These are phyloP conservation scores for Pardalotus punctatus DNA, from an alignment of 2,113 vertebrate species.

Conservation along the genomic window DNA sequence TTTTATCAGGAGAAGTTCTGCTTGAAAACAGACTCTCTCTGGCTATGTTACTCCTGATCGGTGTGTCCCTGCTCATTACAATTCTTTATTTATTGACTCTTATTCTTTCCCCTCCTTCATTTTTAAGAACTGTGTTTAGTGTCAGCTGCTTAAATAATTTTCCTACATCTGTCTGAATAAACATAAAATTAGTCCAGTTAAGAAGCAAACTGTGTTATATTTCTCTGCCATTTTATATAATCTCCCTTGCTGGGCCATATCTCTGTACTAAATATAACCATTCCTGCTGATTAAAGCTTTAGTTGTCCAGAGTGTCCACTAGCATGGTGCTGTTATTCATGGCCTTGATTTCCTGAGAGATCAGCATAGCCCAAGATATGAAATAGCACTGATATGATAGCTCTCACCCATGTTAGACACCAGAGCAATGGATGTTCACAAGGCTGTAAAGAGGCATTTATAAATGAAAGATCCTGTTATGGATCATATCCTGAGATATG, in stretches of 20 bases:
- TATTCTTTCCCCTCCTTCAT: not conserved
- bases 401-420: rapidly evolving
- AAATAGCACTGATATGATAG: not conserved
- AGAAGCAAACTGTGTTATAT: not conserved
- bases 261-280: not conserved
- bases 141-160: not conserved
- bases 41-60: constrained; percentile 39
- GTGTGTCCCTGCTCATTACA: constrained; percentile 15
- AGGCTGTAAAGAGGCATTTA: not conserved
- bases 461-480: not conserved
- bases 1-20: constrained; percentile 77
- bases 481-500: not conserved
- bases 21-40: constrained; percentile 58
- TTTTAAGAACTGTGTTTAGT: not conserved
- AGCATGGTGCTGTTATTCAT: not conserved
- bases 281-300: not conserved
- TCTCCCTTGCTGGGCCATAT: not conserved
- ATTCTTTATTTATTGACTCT: not conserved
- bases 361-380: not conserved
- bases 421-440: not conserved
- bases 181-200: not conserved
- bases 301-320: not conserved
- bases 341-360: not conserved
- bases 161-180: not conserved
- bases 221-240: not conserved